Percentiles rank a stretch among this genome's conserved stretches.
These are phyloP conservation scores for Stenichneumon culpator DNA, from an alignment of 2,888 invertebrate genomes.

Conservation along the genomic window DNA sequence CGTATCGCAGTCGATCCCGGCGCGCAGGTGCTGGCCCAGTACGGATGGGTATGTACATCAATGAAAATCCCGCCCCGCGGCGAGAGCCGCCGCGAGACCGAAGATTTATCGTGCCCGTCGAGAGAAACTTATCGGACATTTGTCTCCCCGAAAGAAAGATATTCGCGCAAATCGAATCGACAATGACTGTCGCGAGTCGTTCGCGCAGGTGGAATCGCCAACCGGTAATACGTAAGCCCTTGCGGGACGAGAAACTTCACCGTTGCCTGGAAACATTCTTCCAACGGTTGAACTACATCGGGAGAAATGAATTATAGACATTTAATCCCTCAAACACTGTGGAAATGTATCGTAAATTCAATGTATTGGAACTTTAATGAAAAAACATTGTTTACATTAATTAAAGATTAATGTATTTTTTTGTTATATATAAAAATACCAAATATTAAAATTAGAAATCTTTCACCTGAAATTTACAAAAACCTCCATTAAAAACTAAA, in stretches of 20 bases:
- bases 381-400: background rate
- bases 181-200: slow-evolving; percentile 10
- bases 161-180: slow-evolving; percentile 39
- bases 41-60: slow-evolving; percentile 32
- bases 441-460: too few species aligned
- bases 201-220: slow-evolving; percentile 46
- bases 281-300: background rate
- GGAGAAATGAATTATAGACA: background rate
- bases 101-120: slow-evolving; percentile 57
- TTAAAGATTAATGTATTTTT: too few species aligned
- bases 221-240: slow-evolving; percentile 9
- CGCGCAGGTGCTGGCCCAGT: background rate
- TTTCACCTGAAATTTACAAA: too few species aligned
- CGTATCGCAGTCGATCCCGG: background rate
- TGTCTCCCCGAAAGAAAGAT: slow-evolving; percentile 49
- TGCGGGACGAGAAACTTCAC: background rate
- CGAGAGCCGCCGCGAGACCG: background rate
- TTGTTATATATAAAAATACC: too few species aligned
- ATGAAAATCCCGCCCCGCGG: slow-evolving; percentile 48
- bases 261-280: background rate
- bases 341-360: too few species aligned
- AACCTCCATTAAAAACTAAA: background rate
- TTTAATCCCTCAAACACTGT: too few species aligned
- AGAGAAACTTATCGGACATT: slow-evolving; percentile 55
- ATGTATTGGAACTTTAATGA: background rate